phyloP scores from a whole-genome alignment of 2,888 invertebrate species.

The Bhutanitis thaidina region DNA sequence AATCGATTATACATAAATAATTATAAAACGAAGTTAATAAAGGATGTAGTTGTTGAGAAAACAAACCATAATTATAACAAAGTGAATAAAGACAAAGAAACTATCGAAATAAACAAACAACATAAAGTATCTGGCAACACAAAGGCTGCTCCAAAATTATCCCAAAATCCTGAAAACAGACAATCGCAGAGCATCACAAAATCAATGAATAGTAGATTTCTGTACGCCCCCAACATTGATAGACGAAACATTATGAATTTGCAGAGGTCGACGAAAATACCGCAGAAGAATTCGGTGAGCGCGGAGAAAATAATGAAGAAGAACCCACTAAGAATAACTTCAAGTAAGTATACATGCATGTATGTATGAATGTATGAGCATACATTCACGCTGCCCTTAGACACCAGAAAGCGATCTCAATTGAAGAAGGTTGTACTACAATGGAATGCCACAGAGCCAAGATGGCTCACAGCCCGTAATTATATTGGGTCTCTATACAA shows the following conservation, averaged over 20 bases:
- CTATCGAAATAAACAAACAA: not conserved
- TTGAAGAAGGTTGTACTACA: too few relatives aligned
- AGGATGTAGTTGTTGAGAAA: not conserved
- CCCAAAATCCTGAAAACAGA: not conserved
- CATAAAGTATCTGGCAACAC: conserved; percentile 1
- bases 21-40: not conserved
- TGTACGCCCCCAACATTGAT: not conserved
- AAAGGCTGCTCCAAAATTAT: not conserved
- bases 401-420: too few relatives aligned
- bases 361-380: too few relatives aligned
- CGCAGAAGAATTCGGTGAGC: not conserved
- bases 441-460: too few relatives aligned
- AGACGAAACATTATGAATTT: not conserved
- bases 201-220: not conserved
- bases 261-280: conserved; percentile 9
- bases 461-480: too few relatives aligned
- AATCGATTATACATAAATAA: not conserved
- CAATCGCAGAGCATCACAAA: not conserved
- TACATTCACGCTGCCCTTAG: too few relatives aligned
- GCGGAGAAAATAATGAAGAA: conserved; percentile 4
- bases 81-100: not conserved
- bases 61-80: not conserved
- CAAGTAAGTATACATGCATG: conserved; percentile 1
- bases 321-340: conserved; percentile 5
- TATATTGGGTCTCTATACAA: too few relatives aligned